Evolutionary conservation across 2,113 vertebrate species (phyloP), one percentile per base, ranked within the genome.

Genomic region (Ptyas mucosa): DNA sequence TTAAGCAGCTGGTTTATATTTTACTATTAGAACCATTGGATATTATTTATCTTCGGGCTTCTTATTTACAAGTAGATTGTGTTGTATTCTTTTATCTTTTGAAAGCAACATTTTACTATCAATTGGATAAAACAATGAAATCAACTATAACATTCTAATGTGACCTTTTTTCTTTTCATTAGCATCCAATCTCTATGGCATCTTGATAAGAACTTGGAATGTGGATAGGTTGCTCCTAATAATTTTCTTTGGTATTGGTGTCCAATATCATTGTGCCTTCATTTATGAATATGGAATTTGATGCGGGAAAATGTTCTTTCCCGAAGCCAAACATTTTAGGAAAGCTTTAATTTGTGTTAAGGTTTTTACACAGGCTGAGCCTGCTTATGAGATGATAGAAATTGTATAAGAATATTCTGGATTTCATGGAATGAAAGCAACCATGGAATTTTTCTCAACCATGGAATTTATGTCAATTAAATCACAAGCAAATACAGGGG

Each of bases 1-100:
- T 93, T 90, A 90, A 90, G 92, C 92, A 93, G 92, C 92, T 93
- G 92, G 92, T 46, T 64, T 90, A 90, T 90, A 93, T 90, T 90
- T 93, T 87, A 87, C 90, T 87, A 93, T 90, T 90, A 87, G 61
- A 90, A 93, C 9, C 0, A 49, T 2, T 58, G 87, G 55, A 85
- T 88, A 92, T 75, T 90, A 93, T 93, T 91, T 93, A 91, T 87
- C 89, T 57, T 91, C 46, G 92, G 93, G 39, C 0, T 69, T 94
- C 54, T 18, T 88, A 75, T 14, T 86, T 86, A 91, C 90, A 91
- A 86, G 26, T 8, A 20, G 34, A 29, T 69, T 95, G 9, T 7
- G 5, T 0, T 7, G 61, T 8, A 6, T 11, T 0, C 54, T 91
- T 90, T 85, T 89, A 26, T 58, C 14, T 3, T 93, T 21, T 55